Base-by-base conservation (phyloP, 2,113 vertebrate species). In the Pseudorectes ferrugineus region DNA sequence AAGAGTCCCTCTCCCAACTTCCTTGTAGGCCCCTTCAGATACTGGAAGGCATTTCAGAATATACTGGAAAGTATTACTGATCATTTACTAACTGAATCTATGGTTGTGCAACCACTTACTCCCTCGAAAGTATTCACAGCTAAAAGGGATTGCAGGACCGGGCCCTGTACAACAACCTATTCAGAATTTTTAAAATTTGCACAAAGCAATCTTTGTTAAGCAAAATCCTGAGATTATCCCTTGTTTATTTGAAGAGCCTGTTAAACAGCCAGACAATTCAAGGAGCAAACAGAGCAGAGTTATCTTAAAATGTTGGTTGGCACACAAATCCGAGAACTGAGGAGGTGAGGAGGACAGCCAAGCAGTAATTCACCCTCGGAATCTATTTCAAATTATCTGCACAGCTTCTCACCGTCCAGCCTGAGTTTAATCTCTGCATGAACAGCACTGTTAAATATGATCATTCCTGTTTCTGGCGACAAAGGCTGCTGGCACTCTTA, bases 251-350 rank as follows among this genome's bases (percentile, higher is more conserved):
- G 93, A 81, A 85, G 91, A 73, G 89, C 62, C 83, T 86, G 58
- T 91, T 92, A 84, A 82, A 87, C 93, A 95, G 77, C 80, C 40
- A 85, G 88, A 92, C 81, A 94, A 87, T 92, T 93, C 89, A 67
- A 76, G 92, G 54, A 94, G 84, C 81, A 89, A 82, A 88, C 85
- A 85, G 74, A 91, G 91, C 86, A 55, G 81, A 95, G 85, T 90
- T 97, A 96, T 94, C 94, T 92, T 90, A 79, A 96, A 93, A 85
- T 86, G 88, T 77, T 94, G 84, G 75, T 85, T 94, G 96, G 92
- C 95, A 89, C 90, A 66, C 52, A 62, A 43, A 78, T 48, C 68
- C 0, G 80, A 68, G 84, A 73, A 43, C 57, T 12, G 49, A 68
- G 85, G 90, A 94, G 93, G 80, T 87, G 66, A 85, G 87, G 72